Percentiles rank a stretch among this genome's conserved stretches.
Conservation (phyloP, 2,888 invertebrate species). For the Platycheirus rosarum region DNA sequence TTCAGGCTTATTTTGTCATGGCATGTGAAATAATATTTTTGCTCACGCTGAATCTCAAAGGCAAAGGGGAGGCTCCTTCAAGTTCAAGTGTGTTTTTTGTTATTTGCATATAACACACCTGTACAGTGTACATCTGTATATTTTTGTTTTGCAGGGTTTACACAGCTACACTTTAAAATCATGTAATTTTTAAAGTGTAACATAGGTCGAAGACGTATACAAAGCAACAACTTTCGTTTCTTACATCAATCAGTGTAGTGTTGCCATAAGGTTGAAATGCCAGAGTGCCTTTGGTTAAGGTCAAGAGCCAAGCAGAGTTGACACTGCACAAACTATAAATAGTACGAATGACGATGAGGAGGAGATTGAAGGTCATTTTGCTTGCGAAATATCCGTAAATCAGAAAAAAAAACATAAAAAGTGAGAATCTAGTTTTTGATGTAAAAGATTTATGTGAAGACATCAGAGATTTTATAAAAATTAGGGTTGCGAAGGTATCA, state of each 20-base stretch:
- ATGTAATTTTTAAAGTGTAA: conserved; percentile 24
- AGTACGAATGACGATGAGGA: not conserved
- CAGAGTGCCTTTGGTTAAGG: conserved; percentile 49
- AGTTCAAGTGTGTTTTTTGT: conserved; percentile 22
- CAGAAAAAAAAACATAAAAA: no score
- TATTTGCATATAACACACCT: conserved; percentile 16
- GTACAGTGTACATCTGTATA: no score
- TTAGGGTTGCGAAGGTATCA: no score
- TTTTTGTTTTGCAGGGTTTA: no score
- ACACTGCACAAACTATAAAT: not conserved
- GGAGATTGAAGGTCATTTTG: not conserved
- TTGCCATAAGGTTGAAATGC: conserved; percentile 37
- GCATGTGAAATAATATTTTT: not conserved
- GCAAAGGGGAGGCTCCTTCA: conserved; percentile 25
- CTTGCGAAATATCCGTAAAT: not conserved
- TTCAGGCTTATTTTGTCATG: not conserved
- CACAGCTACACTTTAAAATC: conserved; percentile 15
- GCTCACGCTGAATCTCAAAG: not conserved
- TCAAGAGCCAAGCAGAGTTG: conserved; percentile 40
- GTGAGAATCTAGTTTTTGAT: no score
- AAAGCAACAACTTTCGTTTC: conserved; percentile 5
- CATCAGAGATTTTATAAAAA: no score
- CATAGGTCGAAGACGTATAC: no score
- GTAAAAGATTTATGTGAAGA: no score
- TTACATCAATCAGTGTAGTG: no score